Percentiles rank a stretch among this genome's conserved stretches.
These are phyloP conservation scores for Bufotes viridis DNA, from an alignment of 2,797 vertebrate genomes.

Conservation along the genomic window DNA sequence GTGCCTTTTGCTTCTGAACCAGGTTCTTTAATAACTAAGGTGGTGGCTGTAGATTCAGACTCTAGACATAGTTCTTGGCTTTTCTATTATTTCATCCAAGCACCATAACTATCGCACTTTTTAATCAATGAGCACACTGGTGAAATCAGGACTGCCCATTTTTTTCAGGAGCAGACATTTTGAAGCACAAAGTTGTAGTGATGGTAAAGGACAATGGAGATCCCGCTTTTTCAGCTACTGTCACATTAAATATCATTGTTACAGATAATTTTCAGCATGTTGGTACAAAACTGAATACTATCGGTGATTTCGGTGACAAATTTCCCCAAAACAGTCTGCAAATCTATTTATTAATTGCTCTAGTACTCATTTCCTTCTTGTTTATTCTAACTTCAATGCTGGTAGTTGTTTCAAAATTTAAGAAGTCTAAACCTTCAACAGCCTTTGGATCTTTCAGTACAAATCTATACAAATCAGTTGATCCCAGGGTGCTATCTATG, in stretches of 20 bases:
- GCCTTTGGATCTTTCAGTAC: constrained; percentile 23
- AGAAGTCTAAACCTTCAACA: constrained; percentile 14
- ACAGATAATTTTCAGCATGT: constrained; percentile 31
- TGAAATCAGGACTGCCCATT: constrained; percentile 71
- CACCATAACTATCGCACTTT: constrained; percentile 64
- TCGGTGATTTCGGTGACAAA: neutral
- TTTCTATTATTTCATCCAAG: constrained; percentile 38
- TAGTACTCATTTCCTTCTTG: constrained; percentile 64
- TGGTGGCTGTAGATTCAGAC: constrained; percentile 50
- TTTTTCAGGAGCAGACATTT: constrained; percentile 69
- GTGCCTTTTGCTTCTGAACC: constrained; percentile 26
- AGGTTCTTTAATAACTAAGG: constrained; percentile 49
- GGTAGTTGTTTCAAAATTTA: constrained; percentile 51
- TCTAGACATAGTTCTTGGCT: constrained; percentile 56
- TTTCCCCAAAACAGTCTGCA: constrained; percentile 12
- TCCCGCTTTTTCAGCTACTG: constrained; percentile 47
- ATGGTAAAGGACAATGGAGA: constrained; percentile 63
- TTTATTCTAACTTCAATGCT: constrained; percentile 64
- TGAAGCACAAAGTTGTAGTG: constrained; percentile 66
- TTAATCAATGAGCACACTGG: constrained; percentile 72
- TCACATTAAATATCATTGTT: constrained; percentile 42
- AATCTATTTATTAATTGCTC: constrained; percentile 62
- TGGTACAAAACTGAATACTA: constrained; percentile 17
- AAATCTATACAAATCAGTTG: constrained; percentile 50
- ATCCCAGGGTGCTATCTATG: constrained; percentile 39